These are phyloP conservation scores for Pollenia angustigena DNA, from an alignment of 2,888 invertebrate species.

Conservation along the genomic window DNA sequence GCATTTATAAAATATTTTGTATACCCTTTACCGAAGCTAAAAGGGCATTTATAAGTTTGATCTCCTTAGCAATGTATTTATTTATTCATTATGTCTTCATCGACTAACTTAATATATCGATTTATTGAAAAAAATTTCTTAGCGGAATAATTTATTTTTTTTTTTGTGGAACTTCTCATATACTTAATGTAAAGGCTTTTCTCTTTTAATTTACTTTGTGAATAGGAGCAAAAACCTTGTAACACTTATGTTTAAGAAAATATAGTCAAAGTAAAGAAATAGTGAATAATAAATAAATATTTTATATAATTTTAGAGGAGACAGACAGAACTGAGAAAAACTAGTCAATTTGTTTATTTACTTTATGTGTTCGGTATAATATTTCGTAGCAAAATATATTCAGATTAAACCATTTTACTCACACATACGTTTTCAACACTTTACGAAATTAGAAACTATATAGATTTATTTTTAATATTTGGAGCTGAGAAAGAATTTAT, in stretches of 20 bases:
- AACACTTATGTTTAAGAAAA: slow-evolving; percentile 24
- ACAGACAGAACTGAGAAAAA: slow-evolving; percentile 1
- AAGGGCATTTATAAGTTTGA: too few relatives aligned
- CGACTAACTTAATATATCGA: too few relatives aligned
- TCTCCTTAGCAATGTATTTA: too few relatives aligned
- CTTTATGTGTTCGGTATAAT: background rate
- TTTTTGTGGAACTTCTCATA: too few relatives aligned
- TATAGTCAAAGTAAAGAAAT: slow-evolving; percentile 11
- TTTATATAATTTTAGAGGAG: background rate
- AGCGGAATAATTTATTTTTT: too few relatives aligned
- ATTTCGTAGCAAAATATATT: too few relatives aligned
- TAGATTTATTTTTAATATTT: background rate
- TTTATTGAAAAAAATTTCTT: too few relatives aligned
- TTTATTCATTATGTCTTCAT: too few relatives aligned
- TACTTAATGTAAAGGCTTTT: too few relatives aligned
- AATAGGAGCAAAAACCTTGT: slow-evolving; percentile 8
- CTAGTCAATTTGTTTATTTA: background rate
- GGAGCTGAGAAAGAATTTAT: slow-evolving; percentile 8
- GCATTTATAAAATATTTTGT: too few relatives aligned
- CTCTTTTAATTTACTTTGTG: background rate
- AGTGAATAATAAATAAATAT: slow-evolving; percentile 12
- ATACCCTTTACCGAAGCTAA: too few relatives aligned
- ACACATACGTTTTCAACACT: slow-evolving; percentile 14
- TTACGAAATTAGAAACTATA: slow-evolving; percentile 1
- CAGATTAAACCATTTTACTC: background rate